Base-by-base conservation (phyloP, 2,797 vertebrate genomes). In the Pteronotus mesoamericanus region DNA sequence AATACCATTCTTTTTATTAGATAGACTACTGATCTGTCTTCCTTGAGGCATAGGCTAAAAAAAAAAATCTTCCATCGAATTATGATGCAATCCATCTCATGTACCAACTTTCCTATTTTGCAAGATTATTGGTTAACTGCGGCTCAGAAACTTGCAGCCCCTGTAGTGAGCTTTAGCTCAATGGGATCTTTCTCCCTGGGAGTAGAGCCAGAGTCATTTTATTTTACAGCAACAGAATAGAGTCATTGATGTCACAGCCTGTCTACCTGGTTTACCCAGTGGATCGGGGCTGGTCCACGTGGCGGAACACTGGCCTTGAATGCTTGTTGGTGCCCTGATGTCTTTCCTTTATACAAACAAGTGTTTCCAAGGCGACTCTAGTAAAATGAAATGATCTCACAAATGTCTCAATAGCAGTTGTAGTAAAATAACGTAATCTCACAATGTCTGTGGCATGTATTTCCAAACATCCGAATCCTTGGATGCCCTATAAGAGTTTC, bases 401-500 rank as follows among this genome's bases (percentile, higher is more conserved):
- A 42, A 5, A 48, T 26, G 48, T 92, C 32, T 91, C 59, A 26
- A 0, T 37, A 78, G 51, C 80, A 32, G 57, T 59, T 48, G 19
- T 61, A 39, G 59, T 57, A 71, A 96, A 93, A 74, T 86, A 57
- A 94, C 84, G 91, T 53, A 5, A 55, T 37, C 66, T 78, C 44
- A 26, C 51, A 37, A 16, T 48, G 68, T 88, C 85, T 64, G 0
- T 74, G 21, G 34, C 18, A 8, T 74, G 32, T 88, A 39, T 91
- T 83, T 94, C 92, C 88, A 83, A 85, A 94, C 87, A 51, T 89
- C 85, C 86, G 89, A 55, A 61, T 87, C 51, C 85, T 90, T 80
- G 57, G 77, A 46, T n/a, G 64, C n/a, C 57, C 89, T 3, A 8
- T 0, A 64, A 83, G 83, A 55, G 82, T 96, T 91, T 92, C 82